phyloP scores from a whole-genome alignment of 2,888 invertebrate genomes.

The Vesta saturnalis region DNA sequence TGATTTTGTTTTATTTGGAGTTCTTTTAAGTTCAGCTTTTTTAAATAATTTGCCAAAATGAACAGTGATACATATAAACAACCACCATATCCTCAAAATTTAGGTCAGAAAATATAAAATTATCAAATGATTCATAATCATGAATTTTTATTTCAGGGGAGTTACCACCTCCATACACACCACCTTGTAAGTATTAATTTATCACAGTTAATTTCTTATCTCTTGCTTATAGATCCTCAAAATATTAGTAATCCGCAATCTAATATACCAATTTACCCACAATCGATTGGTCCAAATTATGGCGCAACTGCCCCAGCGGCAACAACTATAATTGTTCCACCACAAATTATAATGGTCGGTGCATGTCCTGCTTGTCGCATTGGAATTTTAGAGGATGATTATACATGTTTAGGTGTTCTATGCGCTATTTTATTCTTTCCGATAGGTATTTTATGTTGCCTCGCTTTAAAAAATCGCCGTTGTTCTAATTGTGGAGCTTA shows the following conservation, averaged over 20 bases:
- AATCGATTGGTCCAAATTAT: constrained; percentile 64
- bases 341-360: constrained; percentile 84
- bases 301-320: constrained; percentile 60
- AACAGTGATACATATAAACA: background rate
- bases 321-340: constrained; percentile 71
- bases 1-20: too few species aligned
- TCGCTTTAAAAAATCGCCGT: constrained; percentile 82
- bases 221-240: constrained; percentile 19
- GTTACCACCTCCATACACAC: background rate
- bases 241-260: constrained; percentile 8
- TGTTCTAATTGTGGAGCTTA: constrained; percentile 90
- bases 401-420: constrained; percentile 82
- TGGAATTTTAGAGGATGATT: constrained; percentile 88
- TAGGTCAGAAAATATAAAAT: too few species aligned
- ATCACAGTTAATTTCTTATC: background rate
- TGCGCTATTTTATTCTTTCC: constrained; percentile 91
- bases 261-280: constrained; percentile 36
- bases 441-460: constrained; percentile 85
- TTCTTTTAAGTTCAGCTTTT: too few species aligned
- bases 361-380: constrained; percentile 91
- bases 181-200: background rate
- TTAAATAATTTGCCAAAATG: too few species aligned
- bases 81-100: background rate
- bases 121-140: too few species aligned
- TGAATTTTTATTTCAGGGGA: too few species aligned